A percentile compares a stretch with the other conserved stretches of the same genome.
These are phyloP conservation scores for Coreoperca whiteheadi DNA, from an alignment of 2,113 vertebrate genomes.

Conservation along the genomic window DNA sequence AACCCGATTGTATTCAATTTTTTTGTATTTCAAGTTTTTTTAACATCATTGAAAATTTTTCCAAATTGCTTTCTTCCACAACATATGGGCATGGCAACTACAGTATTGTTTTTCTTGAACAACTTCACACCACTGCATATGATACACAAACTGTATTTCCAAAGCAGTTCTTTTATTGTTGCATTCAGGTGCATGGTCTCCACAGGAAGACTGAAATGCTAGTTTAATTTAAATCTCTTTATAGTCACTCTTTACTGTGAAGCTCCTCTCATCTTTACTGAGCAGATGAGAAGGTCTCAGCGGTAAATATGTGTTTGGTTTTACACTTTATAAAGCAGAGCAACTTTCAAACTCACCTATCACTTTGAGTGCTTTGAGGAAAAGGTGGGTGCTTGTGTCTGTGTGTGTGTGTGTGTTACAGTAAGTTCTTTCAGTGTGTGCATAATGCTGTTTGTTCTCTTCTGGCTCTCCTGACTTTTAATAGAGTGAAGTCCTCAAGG, in stretches of 20 bases:
- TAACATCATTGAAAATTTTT: conserved; percentile 10
- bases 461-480: conserved; percentile 51
- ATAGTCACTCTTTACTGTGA: conserved; percentile 37
- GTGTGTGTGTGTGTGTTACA: conserved; percentile 25
- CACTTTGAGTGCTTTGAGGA: conserved; percentile 48
- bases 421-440: conserved; percentile 25
- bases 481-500: conserved; percentile 51
- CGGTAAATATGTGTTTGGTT: conserved; percentile 53
- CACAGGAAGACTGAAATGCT: conserved; percentile 31
- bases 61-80: conserved; percentile 1
- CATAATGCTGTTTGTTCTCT: conserved; percentile 55
- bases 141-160: conserved; percentile 14
- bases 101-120: neutral
- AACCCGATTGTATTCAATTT: neutral
- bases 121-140: neutral
- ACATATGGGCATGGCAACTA: neutral
- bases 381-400: conserved; percentile 5
- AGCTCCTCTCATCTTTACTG: conserved; percentile 58
- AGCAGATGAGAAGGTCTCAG: conserved; percentile 61
- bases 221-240: conserved; percentile 43
- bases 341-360: conserved; percentile 48
- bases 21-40: too few relatives aligned
- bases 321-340: conserved; percentile 52
- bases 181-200: conserved; percentile 30
- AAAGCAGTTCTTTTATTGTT: conserved; percentile 23